A percentile compares a stretch with the other conserved stretches of the same genome.
Conservation (phyloP, 2,888 invertebrate genomes). For the Drosophila leonis region DNA sequence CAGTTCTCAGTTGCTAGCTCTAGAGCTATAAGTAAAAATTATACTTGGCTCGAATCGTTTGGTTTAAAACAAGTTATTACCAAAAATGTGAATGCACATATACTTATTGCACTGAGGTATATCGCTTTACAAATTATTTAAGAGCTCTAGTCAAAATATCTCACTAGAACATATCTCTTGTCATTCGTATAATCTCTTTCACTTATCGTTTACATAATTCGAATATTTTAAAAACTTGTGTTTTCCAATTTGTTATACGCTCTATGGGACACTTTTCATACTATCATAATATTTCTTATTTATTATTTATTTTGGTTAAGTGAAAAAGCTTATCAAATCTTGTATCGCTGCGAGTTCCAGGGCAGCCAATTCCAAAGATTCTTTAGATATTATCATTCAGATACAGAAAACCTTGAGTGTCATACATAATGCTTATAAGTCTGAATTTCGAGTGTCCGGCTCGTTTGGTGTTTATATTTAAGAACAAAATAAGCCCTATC, state of each 20-base stretch:
- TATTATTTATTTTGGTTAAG: background rate
- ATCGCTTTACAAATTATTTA: background rate
- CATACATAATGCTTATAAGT: slow-evolving; percentile 9
- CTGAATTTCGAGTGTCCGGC: slow-evolving; percentile 25
- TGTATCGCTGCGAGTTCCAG: background rate
- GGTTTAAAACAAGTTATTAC: too few relatives aligned
- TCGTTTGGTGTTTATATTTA: slow-evolving; percentile 13
- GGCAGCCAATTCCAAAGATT: background rate
- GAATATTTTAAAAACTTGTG: background rate
- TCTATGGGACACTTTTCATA: background rate
- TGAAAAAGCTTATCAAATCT: background rate
- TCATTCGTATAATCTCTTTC: background rate
- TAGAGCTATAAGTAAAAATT: too few relatives aligned
- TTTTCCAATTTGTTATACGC: background rate
- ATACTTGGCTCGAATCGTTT: too few relatives aligned
- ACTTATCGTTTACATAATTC: background rate
- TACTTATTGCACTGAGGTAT: too few relatives aligned
- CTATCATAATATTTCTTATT: background rate
- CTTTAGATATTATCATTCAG: slow-evolving; percentile 5
- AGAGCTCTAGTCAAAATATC: background rate
- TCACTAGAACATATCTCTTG: background rate
- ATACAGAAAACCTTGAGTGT: slow-evolving; percentile 21
- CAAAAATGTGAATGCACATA: too few relatives aligned
- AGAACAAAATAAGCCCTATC: slow-evolving; percentile 33
- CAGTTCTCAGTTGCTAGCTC: too few relatives aligned